phyloP scores from a whole-genome alignment of 2,113 vertebrate genomes.

The Tragelaphus imberbis region DNA sequence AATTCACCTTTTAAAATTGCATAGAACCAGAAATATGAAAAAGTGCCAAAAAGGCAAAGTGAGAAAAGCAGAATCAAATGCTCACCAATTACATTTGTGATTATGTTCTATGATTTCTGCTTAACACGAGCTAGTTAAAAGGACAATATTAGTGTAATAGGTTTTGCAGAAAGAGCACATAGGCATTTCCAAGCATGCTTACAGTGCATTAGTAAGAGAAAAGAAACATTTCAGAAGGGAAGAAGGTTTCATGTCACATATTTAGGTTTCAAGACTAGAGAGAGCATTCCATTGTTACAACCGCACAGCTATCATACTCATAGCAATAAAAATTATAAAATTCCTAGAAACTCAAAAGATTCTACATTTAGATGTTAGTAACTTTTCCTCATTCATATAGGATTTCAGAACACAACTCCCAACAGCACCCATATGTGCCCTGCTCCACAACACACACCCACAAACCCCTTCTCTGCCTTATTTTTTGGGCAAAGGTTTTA shows the following conservation, averaged over 20 bases:
- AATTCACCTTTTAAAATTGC: constrained; percentile 3
- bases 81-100: constrained; percentile 65
- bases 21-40: constrained; percentile 21
- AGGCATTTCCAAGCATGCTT: constrained; percentile 77
- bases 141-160: constrained; percentile 76
- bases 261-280: constrained; percentile 62
- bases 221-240: constrained; percentile 45
- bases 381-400: not conserved
- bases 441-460: not conserved
- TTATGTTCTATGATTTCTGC: constrained; percentile 75
- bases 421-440: too few relatives aligned
- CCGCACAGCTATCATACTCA: not conserved
- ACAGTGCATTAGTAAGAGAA: constrained; percentile 76
- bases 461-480: not conserved
- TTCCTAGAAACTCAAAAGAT: not conserved
- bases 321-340: not conserved
- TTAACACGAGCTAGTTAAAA: constrained; percentile 65
- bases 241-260: constrained; percentile 47
- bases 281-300: not conserved
- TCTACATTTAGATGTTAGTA: not conserved
- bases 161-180: constrained; percentile 55
- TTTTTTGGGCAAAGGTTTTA: not conserved
- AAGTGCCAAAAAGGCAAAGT: constrained; percentile 51
- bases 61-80: constrained; percentile 55
- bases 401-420: not conserved